Evolutionary conservation across 2,113 vertebrate species (phyloP).

Genomic region (Ursus arctos): DNA sequence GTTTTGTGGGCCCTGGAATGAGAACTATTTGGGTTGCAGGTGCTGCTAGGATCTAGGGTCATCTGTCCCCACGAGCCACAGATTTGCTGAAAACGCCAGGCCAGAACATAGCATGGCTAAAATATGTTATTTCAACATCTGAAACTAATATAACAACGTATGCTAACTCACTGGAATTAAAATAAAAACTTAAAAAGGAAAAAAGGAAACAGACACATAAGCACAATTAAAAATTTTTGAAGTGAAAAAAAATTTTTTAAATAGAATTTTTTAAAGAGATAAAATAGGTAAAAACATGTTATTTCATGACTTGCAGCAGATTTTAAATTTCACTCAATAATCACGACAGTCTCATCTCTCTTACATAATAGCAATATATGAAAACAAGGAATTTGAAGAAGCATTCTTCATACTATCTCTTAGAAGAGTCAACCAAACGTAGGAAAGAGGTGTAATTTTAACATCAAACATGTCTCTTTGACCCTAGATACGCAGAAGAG

Average conservation of each 20-base stretch:
- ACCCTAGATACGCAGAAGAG: background rate
- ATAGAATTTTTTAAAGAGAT: background rate
- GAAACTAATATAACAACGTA: background rate
- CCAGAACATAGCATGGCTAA: constrained; percentile 55
- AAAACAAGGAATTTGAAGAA: background rate
- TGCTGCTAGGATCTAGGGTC: constrained; percentile 79
- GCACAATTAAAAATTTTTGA: background rate
- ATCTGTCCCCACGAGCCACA: constrained; percentile 68
- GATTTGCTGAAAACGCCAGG: constrained; percentile 70
- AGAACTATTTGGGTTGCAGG: constrained; percentile 85
- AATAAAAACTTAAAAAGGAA: background rate
- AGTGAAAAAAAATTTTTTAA: background rate
- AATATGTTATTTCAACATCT: background rate
- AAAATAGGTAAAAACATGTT: background rate
- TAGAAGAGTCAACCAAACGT: background rate
- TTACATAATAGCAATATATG: background rate
- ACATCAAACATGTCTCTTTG: background rate
- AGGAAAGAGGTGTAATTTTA: background rate
- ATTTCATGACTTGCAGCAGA: background rate
- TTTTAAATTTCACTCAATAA: constrained; percentile 48
- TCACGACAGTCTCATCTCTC: background rate
- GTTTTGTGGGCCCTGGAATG: constrained; percentile 76
- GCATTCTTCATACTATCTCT: background rate
- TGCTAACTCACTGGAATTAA: background rate
- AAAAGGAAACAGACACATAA: background rate